Evolutionary conservation across 2,888 invertebrate genomes (phyloP), one percentile per base, ranked within the genome.

Genomic region (Drosophila mayaguana): DNA sequence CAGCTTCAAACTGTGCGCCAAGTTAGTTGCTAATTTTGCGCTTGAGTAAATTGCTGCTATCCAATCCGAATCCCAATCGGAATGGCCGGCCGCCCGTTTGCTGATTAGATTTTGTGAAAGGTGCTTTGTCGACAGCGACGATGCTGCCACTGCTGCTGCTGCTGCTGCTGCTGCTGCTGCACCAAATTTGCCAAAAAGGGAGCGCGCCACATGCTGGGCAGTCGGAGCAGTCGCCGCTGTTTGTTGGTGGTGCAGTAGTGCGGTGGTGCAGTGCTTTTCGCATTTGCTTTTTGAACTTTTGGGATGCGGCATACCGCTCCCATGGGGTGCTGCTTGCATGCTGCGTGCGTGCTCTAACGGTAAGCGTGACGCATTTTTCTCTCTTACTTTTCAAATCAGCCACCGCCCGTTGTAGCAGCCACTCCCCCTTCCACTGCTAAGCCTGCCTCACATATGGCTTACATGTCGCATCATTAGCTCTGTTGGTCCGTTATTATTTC

Each of bases 101-200:
- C 88, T 84, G 84, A 84, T 84, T 84, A 88, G 88, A 84, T 84
- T 84, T 84, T 81, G 81, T 84, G 83, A 83, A 83, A 83, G 83
- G 83, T 78, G 77, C 85, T 80, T 72, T 71, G 70, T 51, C 48
- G 57, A 46, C 53, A 67, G 28, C 54, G 54, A 40, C 55, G 51
- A 32, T 42, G 56, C 57, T 56, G 46, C 48, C 46, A 60, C 38
- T 40, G 55, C 45, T 48, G 56, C 63, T 54, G 63, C 40, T 11
- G n/a, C 40, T 46, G 67, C 45, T 34, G 50, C 38, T 57, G 62
- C 64, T 45, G 63, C 14, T 55, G 56, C 62, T 83, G 88, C 86
- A 89, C 88, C 88, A 80, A 89, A 85, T 89, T 87, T 81, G 88
- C 81, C 88, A 87, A 86, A 91, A 90, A 91, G 89, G 89, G 88